Evolutionary conservation across 2,797 vertebrate genomes (phyloP).

Genomic region (Halcyon smyrnensis): DNA sequence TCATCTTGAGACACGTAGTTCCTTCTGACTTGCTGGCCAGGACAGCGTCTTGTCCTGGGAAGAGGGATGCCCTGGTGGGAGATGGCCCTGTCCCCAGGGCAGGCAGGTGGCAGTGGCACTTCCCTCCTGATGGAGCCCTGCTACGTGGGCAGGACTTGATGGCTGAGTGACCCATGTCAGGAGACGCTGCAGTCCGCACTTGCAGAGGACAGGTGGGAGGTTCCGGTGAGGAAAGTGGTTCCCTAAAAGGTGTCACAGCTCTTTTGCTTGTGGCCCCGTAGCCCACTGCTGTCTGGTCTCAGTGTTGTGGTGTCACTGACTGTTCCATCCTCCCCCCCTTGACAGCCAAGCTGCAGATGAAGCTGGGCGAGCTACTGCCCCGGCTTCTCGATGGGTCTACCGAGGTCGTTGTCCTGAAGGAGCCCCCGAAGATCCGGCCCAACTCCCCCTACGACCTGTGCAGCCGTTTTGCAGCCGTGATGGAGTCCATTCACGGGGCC

Average conservation of each 20-base stretch:
- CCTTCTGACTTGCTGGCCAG: background rate
- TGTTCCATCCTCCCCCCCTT: background rate
- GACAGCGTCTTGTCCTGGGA: too few species aligned
- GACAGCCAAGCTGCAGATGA: constrained; percentile 88
- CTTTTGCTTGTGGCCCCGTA: background rate
- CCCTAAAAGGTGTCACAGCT: background rate
- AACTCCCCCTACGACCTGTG: constrained; percentile 93
- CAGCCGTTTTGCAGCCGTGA: constrained; percentile 92
- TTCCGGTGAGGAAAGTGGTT: background rate
- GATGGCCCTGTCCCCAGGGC: background rate
- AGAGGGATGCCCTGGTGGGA: background rate
- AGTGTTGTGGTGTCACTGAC: background rate
- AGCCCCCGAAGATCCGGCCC: constrained; percentile 92
- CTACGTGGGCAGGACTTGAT: fast-evolving
- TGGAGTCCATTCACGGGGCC: constrained; percentile 92
- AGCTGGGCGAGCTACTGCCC: constrained; percentile 91
- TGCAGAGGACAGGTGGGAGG: background rate
- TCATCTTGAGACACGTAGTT: background rate
- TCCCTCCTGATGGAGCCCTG: background rate
- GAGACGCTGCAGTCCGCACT: background rate
- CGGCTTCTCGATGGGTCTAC: constrained; percentile 91
- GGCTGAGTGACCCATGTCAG: background rate
- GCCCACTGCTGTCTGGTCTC: background rate
- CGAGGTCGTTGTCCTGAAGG: constrained; percentile 88
- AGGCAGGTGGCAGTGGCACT: background rate